Base-by-base conservation (phyloP, 2,888 invertebrate genomes). In the Pseudococcus longispinus region DNA sequence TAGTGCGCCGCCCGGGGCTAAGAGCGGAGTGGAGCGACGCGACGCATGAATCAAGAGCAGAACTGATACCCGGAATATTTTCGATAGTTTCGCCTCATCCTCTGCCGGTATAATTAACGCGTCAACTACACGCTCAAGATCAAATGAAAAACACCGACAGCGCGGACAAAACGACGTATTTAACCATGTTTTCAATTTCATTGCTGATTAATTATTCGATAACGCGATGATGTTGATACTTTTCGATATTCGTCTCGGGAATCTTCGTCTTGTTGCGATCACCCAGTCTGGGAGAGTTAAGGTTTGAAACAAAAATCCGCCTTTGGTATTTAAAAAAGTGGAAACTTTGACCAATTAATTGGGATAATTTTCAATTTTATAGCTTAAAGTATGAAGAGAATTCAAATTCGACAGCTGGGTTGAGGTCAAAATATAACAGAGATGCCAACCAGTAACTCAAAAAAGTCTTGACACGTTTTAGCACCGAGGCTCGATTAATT, bases 61-160 rank as follows among this genome's bases (percentile, higher is more conserved):
- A 60, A 60, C 60, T 60, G 60, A 60, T 60, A 60, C 13, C 37
- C 60, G 9, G 60, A 60, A 60, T 60, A 60, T 60, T 60, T 60
- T 60, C 60, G 60, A 60, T 60, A 23, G 60, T 60, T 60, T 23
- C 23, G 23, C 23, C 23, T 60, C 60, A 20, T 60, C 8, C 60
- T 60, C 60, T 11, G 11, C 60, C 60, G 6, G n/a, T n/a, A 55
- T 60, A 60, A 60, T 60, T 60, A 23, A 60, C 60, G 60, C 60
- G 60, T 60, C 60, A 60, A 60, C 60, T 23, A 60, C 60, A 60
- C 15, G 60, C 60, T 60, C 60, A 60, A 60, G 60, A 60, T 60
- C 60, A 60, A 60, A 60, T 60, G 60, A 60, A 60, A 60, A 60
- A 60, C 60, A 60, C 60, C 60, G 60, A 60, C 60, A 60, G 60